These are phyloP conservation scores for Chlorodrepanis virens DNA, from an alignment of 2,113 vertebrate species.

Conservation along the genomic window DNA sequence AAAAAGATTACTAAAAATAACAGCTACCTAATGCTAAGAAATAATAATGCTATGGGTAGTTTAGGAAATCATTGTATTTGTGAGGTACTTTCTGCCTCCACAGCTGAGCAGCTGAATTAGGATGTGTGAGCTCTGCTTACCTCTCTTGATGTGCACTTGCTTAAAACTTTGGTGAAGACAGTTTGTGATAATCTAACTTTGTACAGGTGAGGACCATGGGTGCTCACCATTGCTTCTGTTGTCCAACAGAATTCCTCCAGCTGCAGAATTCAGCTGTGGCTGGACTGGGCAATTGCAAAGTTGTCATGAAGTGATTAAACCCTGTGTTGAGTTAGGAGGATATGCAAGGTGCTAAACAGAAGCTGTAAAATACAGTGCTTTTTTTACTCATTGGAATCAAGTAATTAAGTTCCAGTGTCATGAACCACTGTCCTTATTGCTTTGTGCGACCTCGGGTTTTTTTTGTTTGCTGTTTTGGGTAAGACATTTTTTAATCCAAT, in stretches of 20 bases:
- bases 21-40: neutral
- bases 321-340: neutral
- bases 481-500: neutral
- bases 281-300: neutral
- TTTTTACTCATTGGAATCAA: neutral
- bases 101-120: neutral
- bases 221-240: neutral
- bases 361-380: neutral
- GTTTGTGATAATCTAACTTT: neutral
- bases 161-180: neutral
- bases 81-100: neutral
- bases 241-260: neutral
- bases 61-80: neutral
- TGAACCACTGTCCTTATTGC: neutral
- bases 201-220: fast-evolving
- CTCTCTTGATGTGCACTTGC: neutral
- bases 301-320: neutral
- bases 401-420: neutral
- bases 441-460: neutral
- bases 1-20: neutral
- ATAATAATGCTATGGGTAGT: neutral
- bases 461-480: neutral
- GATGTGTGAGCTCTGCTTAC: neutral
- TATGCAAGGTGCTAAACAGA: neutral
- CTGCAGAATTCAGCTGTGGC: neutral